These are phyloP conservation scores for Prorops nasuta DNA, from an alignment of 1,140 invertebrate genomes.

Conservation along the genomic window DNA sequence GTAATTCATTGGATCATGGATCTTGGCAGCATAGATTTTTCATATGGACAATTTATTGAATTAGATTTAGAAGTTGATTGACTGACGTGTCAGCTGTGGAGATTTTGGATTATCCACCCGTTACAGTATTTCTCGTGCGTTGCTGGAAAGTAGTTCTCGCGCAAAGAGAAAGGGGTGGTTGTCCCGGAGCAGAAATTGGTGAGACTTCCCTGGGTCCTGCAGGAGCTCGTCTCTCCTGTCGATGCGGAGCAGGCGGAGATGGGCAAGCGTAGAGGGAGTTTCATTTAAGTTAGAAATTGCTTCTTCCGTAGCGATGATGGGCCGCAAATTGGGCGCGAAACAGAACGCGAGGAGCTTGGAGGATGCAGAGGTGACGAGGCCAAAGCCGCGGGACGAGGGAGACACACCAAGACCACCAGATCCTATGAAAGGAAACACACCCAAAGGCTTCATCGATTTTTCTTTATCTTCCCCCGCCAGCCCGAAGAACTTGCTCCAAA, in stretches of 20 bases:
- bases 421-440: background rate
- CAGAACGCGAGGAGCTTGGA: slow-evolving; percentile 40
- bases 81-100: too few relatives aligned
- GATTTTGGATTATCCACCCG: too few relatives aligned
- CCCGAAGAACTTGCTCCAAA: slow-evolving; percentile 1
- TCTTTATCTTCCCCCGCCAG: slow-evolving; percentile 35
- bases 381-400: slow-evolving; percentile 8
- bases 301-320: slow-evolving; percentile 57
- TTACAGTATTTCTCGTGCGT: too few relatives aligned
- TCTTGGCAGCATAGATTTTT: too few relatives aligned
- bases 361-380: slow-evolving; percentile 21
- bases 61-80: too few relatives aligned
- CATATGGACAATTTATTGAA: too few relatives aligned
- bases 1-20: too few relatives aligned
- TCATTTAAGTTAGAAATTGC: slow-evolving; percentile 59
- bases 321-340: slow-evolving; percentile 56
- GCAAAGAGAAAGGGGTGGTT: too few relatives aligned
- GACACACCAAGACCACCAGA: too few relatives aligned
- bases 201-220: background rate
- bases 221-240: slow-evolving; percentile 23
- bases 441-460: slow-evolving; percentile 38
- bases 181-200: too few relatives aligned
- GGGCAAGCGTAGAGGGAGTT: slow-evolving; percentile 42
- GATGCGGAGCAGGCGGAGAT: slow-evolving; percentile 14
- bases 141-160: too few relatives aligned